Base-by-base conservation (phyloP, 1,140 invertebrate species). In the Ylistrum balloti region DNA sequence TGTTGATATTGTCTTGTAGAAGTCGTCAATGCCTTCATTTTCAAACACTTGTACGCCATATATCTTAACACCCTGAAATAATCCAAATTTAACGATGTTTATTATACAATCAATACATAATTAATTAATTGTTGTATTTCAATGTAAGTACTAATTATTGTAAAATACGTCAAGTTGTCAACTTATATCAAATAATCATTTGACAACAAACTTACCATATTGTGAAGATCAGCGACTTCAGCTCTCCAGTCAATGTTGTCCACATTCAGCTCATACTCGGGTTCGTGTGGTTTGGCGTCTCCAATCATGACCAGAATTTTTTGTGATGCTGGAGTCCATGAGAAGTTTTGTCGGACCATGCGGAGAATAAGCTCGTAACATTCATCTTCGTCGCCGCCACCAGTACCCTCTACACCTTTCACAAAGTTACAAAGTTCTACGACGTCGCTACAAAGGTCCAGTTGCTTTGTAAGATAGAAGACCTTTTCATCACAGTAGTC, bases 291-390 rank as follows among this genome's bases (percentile, higher is more conserved):
- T 34, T 91, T 92, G 13, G 94, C 92, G 88, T 96, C 95, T n/a
- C 95, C 95, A 86, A 96, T 95, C 93, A 95, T 92, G 9, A 95
- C 94, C 33, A 96, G 90, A 20, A 94, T 92, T 86, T 92, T 91
- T 88, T 94, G 93, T 34, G 94, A 93, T 2, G 90, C 89, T 11
- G 91, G 90, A 20, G 92, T 93, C 95, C 95, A 95, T 33, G 92
- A 92, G 15, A 95, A 92, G 1, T 92, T 86, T 20, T 89, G 85
- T 28, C 91, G 28, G 15, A 92, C 92, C 87, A 93, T 89, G 33
- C 92, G 56, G 28, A 96, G 90, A n/a, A 95, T 92, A n/a, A 95
- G 91, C 90, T 95, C 95, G 88, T 95, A 95, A 56, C 95, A 95
- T 88, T 96, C 95, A 34, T 93, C 93, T 17, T 87, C 89, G 45